Percentiles rank a stretch among this genome's conserved stretches.
Conservation (phyloP, 1,140 invertebrate genomes). For the Drosophila suzukii region DNA sequence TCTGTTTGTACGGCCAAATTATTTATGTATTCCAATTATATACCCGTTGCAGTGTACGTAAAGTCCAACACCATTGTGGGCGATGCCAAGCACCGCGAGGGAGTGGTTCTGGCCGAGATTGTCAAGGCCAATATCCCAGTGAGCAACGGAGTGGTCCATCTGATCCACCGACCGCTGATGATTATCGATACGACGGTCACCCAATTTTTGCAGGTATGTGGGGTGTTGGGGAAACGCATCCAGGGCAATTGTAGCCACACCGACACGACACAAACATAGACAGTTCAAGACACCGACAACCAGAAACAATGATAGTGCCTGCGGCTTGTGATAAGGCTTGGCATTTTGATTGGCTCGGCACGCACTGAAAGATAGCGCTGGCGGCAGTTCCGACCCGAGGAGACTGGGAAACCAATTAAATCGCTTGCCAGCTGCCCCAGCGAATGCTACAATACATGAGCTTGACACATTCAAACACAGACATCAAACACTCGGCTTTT, state of each 20-base stretch:
- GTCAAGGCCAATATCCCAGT: constrained; percentile 96
- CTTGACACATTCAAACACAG: constrained; percentile 30
- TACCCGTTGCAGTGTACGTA: constrained; percentile 89
- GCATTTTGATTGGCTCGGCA: constrained; percentile 67
- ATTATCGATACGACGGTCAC: constrained; percentile 93
- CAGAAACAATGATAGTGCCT: constrained; percentile 47
- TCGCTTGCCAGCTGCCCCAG: constrained; percentile 34
- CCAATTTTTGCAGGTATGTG: constrained; percentile 92
- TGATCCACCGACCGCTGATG: constrained; percentile 95
- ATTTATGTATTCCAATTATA: too few species aligned
- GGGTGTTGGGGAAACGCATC: constrained; percentile 19
- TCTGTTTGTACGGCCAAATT: too few species aligned
- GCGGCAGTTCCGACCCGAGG: constrained; percentile 2
- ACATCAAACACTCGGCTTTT: constrained; percentile 15
- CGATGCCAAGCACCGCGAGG: constrained; percentile 90
- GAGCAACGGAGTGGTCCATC: constrained; percentile 95
- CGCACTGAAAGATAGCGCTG: constrained; percentile 38
- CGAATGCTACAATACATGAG: constrained; percentile 43
- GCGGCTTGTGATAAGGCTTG: constrained; percentile 61
- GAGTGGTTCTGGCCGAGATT: constrained; percentile 94
- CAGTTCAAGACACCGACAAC: constrained; percentile 11
- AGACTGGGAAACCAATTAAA: constrained; percentile 21
- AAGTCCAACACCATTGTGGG: constrained; percentile 94
- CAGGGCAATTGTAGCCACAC: constrained; percentile 21
- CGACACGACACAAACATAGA: constrained; percentile 13